phyloP scores from a whole-genome alignment of 2,888 invertebrate species.

The Pemphredon lugubris region DNA sequence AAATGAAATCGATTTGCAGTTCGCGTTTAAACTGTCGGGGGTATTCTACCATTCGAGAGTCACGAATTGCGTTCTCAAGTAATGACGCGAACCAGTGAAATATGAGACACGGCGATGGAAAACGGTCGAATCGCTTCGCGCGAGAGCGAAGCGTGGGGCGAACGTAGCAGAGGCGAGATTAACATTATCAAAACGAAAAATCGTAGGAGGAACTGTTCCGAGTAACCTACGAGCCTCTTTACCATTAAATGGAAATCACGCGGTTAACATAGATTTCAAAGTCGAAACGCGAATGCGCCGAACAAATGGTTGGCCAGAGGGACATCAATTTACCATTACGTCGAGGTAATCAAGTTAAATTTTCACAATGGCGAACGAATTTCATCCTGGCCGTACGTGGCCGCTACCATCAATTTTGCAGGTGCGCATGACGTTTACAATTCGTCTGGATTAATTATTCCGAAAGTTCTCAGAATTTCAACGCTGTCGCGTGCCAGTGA shows the following conservation, averaged over 20 bases:
- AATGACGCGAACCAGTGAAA: not conserved
- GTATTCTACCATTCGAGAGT: not conserved
- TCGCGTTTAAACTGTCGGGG: not conserved
- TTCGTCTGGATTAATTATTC: constrained; percentile 62
- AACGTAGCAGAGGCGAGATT: too few species aligned
- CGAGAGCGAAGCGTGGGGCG: too few species aligned
- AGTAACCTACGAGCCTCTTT: too few species aligned
- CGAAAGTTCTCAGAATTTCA: constrained; percentile 58
- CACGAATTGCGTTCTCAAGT: not conserved
- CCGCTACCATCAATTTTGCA: constrained; percentile 66
- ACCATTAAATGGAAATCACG: not conserved
- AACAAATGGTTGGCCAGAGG: constrained; percentile 29
- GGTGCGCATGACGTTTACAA: constrained; percentile 66
- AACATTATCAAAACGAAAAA: too few species aligned
- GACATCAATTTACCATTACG: constrained; percentile 65
- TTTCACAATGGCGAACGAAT: constrained; percentile 66
- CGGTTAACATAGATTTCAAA: constrained; percentile 33
- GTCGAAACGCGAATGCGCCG: constrained; percentile 33
- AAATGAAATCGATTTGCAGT: constrained; percentile 20
- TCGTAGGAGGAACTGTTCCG: too few species aligned
- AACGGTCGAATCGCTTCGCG: too few species aligned
- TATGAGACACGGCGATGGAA: too few species aligned
- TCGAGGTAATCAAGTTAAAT: constrained; percentile 63
- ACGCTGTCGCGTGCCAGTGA: constrained; percentile 37
- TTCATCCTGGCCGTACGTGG: constrained; percentile 49